Conservation (phyloP, 2,797 vertebrate species). For the Poecilia velifera region DNA sequence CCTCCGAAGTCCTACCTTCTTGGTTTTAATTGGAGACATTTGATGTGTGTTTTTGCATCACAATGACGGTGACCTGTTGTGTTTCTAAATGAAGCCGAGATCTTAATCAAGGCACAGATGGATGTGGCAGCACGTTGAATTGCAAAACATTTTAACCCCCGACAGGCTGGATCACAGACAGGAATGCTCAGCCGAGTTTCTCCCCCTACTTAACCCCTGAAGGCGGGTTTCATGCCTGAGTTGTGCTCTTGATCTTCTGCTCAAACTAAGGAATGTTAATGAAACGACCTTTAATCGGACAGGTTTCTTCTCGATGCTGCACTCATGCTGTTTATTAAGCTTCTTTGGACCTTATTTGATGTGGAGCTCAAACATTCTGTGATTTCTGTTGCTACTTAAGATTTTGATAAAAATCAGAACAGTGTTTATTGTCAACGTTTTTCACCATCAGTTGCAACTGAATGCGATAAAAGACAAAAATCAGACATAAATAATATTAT, state of each 20-base stretch:
- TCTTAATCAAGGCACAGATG: slow-evolving; percentile 34
- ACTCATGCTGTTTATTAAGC: slow-evolving; percentile 8
- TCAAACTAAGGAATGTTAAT: slow-evolving; percentile 7
- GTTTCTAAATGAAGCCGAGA: slow-evolving; percentile 23
- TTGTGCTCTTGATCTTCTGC: slow-evolving; percentile 23
- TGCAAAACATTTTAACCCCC: slow-evolving; percentile 33
- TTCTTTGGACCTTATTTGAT: background rate
- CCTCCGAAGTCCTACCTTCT: background rate
- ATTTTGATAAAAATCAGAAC: background rate
- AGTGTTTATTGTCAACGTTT: background rate
- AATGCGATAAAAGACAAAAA: background rate
- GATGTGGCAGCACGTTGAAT: slow-evolving; percentile 25
- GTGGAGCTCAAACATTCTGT: background rate
- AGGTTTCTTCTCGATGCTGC: background rate
- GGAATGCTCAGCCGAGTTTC: background rate
- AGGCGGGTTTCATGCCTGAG: slow-evolving; percentile 20
- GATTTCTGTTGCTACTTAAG: background rate
- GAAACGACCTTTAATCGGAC: background rate
- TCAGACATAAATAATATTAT: no score
- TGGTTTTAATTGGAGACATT: background rate
- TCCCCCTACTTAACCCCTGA: background rate
- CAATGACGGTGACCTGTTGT: slow-evolving; percentile 24
- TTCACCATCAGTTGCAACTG: background rate
- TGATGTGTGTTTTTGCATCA: slow-evolving; percentile 8
- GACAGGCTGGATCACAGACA: slow-evolving; percentile 30